Conservation (phyloP, 2,888 invertebrate species). For the Thera obeliscata region DNA sequence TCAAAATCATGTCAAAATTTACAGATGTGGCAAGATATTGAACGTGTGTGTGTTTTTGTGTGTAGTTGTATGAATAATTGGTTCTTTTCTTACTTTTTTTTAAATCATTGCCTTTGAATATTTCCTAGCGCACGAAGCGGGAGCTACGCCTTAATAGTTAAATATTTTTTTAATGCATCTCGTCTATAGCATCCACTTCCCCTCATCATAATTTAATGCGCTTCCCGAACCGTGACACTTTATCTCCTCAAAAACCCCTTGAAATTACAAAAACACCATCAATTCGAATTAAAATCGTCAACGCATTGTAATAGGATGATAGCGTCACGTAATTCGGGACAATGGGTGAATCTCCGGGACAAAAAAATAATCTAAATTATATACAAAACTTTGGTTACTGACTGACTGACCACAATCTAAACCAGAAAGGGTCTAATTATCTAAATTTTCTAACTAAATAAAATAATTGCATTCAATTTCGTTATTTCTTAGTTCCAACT, state of each 20-base stretch:
- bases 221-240: conserved; percentile 17
- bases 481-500: no score
- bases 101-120: no score
- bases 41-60: no score
- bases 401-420: background rate
- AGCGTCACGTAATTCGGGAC: conserved; percentile 42
- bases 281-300: conserved; percentile 36
- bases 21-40: no score
- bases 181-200: conserved; percentile 6
- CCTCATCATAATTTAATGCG: conserved; percentile 14
- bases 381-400: background rate
- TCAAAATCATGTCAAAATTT: no score
- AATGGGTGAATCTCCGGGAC: conserved; percentile 13
- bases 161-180: background rate
- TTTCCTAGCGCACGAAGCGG: no score
- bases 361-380: background rate
- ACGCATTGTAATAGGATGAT: conserved; percentile 34
- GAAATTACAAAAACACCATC: conserved; percentile 21
- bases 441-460: no score
- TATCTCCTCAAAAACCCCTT: conserved; percentile 14
- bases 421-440: no score
- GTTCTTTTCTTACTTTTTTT: no score
- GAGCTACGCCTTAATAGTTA: background rate
- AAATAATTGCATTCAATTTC: no score
- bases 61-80: no score